Percentiles rank a stretch among this genome's conserved stretches.
Evolutionary conservation across 2,888 invertebrate species (phyloP).

Genomic region (Hypomecis atomaria): DNA sequence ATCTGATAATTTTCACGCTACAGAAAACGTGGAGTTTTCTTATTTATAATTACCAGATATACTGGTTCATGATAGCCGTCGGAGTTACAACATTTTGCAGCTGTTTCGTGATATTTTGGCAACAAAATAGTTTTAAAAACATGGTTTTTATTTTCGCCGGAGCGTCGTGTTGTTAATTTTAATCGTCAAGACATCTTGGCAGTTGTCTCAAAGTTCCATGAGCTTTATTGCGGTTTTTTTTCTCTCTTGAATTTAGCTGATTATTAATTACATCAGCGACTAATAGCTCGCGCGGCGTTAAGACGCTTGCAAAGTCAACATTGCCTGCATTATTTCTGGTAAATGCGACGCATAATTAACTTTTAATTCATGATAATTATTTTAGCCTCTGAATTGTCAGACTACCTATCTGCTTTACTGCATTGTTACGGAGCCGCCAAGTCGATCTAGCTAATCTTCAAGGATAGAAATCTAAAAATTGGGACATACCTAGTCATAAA

Average conservation of each 20-base stretch:
- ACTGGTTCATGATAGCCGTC: constrained; percentile 46
- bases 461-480: constrained; percentile 14
- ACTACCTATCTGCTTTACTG: neutral
- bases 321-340: constrained; percentile 14
- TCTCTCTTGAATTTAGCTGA: constrained; percentile 65
- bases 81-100: constrained; percentile 60
- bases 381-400: neutral
- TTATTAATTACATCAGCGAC: constrained; percentile 72
- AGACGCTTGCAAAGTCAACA: constrained; percentile 20
- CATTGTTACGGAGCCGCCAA: constrained; percentile 14
- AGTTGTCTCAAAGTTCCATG: constrained; percentile 75
- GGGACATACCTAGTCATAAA: constrained; percentile 10
- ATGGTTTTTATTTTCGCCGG: constrained; percentile 71
- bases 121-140: constrained; percentile 73
- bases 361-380: constrained; percentile 20
- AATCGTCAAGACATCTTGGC: constrained; percentile 80
- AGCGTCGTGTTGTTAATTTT: constrained; percentile 71
- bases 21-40: constrained; percentile 16
- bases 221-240: constrained; percentile 72
- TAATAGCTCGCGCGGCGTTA: constrained; percentile 22
- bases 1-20: constrained; percentile 26
- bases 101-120: constrained; percentile 77
- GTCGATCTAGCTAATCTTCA: constrained; percentile 9
- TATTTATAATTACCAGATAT: constrained; percentile 42
- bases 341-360: constrained; percentile 15